Conservation (phyloP, 1,140 invertebrate genomes). For the Sycophaga agraensis region DNA sequence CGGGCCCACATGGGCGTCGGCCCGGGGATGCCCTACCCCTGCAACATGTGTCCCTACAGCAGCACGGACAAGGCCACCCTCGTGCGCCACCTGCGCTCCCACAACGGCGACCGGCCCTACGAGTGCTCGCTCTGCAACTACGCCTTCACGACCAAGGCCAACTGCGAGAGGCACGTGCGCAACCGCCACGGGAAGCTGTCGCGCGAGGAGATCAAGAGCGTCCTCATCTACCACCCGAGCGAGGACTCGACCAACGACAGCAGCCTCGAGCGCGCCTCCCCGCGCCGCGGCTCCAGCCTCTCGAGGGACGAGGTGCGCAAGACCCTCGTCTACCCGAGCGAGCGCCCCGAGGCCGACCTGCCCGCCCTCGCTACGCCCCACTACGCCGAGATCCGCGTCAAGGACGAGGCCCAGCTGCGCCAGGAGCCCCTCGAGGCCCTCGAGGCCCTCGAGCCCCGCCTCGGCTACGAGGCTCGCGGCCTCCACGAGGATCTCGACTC, state of each 20-base stretch:
- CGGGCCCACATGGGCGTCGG: slow-evolving; percentile 72
- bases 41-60: slow-evolving; percentile 88
- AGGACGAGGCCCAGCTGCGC: slow-evolving; percentile 18
- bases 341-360: slow-evolving; percentile 33
- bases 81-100: slow-evolving; percentile 85
- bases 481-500: slow-evolving; percentile 46
- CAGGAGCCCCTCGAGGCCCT: neutral
- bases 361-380: neutral
- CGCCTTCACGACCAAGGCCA: slow-evolving; percentile 94
- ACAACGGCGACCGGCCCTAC: slow-evolving; percentile 93
- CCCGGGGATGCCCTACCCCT: slow-evolving; percentile 76
- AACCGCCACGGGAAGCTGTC: slow-evolving; percentile 84
- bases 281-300: slow-evolving; percentile 47
- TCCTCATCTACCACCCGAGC: slow-evolving; percentile 82
- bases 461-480: neutral
- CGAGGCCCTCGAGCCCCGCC: neutral
- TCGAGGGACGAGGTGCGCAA: slow-evolving; percentile 45
- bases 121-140: slow-evolving; percentile 92
- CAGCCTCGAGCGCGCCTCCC: slow-evolving; percentile 58
- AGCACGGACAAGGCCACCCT: slow-evolving; percentile 89
- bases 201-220: slow-evolving; percentile 82
- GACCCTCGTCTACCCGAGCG: slow-evolving; percentile 42
- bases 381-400: slow-evolving; percentile 21
- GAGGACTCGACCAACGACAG: slow-evolving; percentile 78
- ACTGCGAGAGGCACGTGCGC: slow-evolving; percentile 86